Evolutionary conservation across 2,888 invertebrate species (phyloP).

Genomic region (Phortica magna): DNA sequence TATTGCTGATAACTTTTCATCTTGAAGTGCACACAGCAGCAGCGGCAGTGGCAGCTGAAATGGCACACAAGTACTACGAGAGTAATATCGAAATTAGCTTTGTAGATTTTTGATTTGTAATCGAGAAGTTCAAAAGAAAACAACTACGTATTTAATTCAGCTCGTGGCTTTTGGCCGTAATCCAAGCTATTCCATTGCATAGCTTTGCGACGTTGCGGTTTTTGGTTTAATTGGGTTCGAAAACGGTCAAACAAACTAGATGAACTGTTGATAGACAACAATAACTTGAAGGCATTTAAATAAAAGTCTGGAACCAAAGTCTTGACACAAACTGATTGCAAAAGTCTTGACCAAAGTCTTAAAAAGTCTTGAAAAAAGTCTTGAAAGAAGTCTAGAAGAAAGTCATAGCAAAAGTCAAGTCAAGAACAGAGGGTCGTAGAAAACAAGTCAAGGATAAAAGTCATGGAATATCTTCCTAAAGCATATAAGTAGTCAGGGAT

Average conservation of each 20-base stretch:
- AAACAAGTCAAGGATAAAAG: no score
- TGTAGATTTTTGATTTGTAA: background rate
- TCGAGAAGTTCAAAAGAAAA: conserved; percentile 1
- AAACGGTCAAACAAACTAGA: background rate
- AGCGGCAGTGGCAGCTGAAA: background rate
- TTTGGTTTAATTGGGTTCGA: background rate
- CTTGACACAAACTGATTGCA: background rate
- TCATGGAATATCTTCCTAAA: background rate
- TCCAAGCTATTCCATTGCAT: background rate
- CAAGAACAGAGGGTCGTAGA: no score
- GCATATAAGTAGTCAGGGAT: background rate
- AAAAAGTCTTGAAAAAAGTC: no score
- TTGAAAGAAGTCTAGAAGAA: no score
- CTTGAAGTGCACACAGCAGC: background rate
- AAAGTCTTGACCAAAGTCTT: no score
- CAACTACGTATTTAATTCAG: no score
- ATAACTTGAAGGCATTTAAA: no score
- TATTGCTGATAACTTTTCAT: conserved; percentile 17
- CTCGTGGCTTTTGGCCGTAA: background rate
- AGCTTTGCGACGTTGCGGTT: background rate
- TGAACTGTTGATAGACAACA: no score
- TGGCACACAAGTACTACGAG: background rate
- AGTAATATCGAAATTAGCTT: conserved; percentile 9
- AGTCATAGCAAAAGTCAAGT: no score
- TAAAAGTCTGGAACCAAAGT: no score